These are phyloP conservation scores for Alentia gelatinosa DNA, from an alignment of 2,888 invertebrate genomes.

Conservation along the genomic window DNA sequence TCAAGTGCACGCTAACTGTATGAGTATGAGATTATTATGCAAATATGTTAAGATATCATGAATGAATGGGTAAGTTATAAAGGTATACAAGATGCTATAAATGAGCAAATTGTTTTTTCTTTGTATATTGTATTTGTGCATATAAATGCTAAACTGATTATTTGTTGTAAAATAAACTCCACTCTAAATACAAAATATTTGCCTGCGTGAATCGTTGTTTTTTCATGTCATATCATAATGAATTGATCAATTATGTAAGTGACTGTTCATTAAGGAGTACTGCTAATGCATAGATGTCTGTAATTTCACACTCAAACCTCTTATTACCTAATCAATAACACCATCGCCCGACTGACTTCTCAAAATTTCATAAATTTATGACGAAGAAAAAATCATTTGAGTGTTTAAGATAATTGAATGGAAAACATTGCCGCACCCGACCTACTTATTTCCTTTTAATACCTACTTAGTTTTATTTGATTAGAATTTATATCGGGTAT, in stretches of 20 bases:
- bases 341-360: not conserved
- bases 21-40: not conserved
- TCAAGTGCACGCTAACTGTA: not conserved
- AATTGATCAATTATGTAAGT: not conserved
- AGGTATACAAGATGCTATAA: not conserved
- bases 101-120: not conserved
- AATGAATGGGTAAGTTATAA: not conserved
- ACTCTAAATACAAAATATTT: not conserved
- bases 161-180: slow-evolving; percentile 27
- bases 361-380: not conserved
- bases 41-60: not conserved
- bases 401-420: not conserved
- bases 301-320: not conserved
- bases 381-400: not conserved
- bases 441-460: not conserved
- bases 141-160: slow-evolving; percentile 23
- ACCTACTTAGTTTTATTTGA: not conserved
- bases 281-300: not conserved
- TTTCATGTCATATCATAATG: not conserved
- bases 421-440: not conserved
- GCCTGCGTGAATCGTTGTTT: not conserved
- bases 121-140: not conserved
- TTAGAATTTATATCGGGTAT: not conserved
- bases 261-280: not conserved
- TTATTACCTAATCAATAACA: not conserved